Evolutionary conservation across 2,113 vertebrate species (phyloP), one percentile per base, ranked within the genome.

Genomic region (Helogale parvula): DNA sequence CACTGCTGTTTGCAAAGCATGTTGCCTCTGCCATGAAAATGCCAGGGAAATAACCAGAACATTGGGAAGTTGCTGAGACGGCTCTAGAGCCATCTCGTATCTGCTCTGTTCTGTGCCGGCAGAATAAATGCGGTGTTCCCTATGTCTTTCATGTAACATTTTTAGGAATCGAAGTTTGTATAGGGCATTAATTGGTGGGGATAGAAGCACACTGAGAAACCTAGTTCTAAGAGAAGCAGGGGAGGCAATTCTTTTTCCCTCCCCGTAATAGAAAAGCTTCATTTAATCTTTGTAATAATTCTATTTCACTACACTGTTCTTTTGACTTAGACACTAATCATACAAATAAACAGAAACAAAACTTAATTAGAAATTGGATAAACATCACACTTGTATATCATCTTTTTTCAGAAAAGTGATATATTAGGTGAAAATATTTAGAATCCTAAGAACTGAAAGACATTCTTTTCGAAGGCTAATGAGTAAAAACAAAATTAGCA

Each of bases 231-330:
- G 60, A 41, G 16, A 82, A 89, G 52, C 57, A 93, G 31, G 52
- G 65, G 57, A 80, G 38, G 17, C 45, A 27, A 7, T 74, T 31
- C 31, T 13, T 66, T 72, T 47, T 74, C 60, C 83, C 76, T 60
- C 83, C 76, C 66, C 25, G 4, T 80, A 57, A 60, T 45, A 94
- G 17, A n/a, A 90, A 96, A 15, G 6, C 17, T 90, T 89, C 65
- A 65, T n/a, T 91, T 93, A 81, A 35, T 31, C 29, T 81, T 77
- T 86, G 69, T 68, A 87, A 87, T 84, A 92, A 74, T 88, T 93
- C 33, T 33, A 33, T 92, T 93, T 41, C 7, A 65, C 68, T 77
- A 63, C 33, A 35, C 12, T 81, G 14, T 54, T 79, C 25, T 76
- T 92, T 93, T 54, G 41, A 29, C 29, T 90, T 93, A 77, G 41